Percentiles rank a stretch among this genome's conserved stretches.
These are phyloP conservation scores for Diabrotica undecimpunctata DNA, from an alignment of 1,140 invertebrate genomes.

Conservation along the genomic window DNA sequence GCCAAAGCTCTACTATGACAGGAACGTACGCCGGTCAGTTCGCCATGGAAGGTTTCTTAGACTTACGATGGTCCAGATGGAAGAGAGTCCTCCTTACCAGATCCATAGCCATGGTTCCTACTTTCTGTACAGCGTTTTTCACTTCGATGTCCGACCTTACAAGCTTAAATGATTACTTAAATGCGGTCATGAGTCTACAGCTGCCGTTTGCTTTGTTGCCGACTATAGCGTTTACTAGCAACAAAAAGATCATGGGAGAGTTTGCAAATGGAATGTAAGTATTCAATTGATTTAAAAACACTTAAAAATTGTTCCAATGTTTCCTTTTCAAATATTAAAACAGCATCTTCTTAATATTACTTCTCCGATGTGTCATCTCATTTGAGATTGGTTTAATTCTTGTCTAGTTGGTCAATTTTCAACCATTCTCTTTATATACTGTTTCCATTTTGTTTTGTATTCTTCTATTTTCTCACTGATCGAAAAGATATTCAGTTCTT, in stretches of 20 bases:
- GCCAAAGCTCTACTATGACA: constrained; percentile 89
- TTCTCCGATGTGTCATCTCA: background rate
- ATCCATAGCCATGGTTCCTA: constrained; percentile 84
- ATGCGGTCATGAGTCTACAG: constrained; percentile 85
- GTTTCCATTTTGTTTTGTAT: background rate
- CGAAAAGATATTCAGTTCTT: no score
- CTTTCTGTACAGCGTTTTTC: constrained; percentile 77
- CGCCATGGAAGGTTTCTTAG: constrained; percentile 84
- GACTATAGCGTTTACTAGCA: constrained; percentile 83
- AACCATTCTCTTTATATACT: background rate
- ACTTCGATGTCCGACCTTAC: constrained; percentile 73
- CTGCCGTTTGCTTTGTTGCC: constrained; percentile 82
- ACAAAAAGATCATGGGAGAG: constrained; percentile 76
- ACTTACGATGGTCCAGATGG: constrained; percentile 85
- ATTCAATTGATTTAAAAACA: constrained; percentile 12
- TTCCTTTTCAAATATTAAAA: background rate
- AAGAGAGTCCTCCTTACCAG: constrained; percentile 83
- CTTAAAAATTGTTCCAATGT: constrained; percentile 21
- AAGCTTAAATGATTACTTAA: constrained; percentile 84
- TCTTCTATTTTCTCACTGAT: no score
- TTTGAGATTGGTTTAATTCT: background rate
- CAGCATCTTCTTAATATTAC: background rate
- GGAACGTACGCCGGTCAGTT: constrained; percentile 75
- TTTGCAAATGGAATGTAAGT: constrained; percentile 73
- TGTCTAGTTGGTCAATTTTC: background rate